Conservation (phyloP, 2,113 vertebrate genomes). For the Actenoides hombroni region DNA sequence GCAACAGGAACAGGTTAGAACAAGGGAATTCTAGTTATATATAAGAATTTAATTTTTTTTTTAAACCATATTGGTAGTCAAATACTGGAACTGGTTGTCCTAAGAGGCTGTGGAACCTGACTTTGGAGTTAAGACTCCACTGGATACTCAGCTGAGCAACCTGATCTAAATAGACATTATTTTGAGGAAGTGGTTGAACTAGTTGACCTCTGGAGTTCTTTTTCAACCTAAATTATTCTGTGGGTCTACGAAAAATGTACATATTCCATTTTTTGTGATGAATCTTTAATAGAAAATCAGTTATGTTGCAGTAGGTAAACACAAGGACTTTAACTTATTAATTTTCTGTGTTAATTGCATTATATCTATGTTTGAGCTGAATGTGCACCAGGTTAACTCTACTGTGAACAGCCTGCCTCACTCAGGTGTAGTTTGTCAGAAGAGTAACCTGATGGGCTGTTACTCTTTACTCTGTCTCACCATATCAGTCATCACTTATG, state of each 20-base stretch:
- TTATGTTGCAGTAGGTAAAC: background rate
- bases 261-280: background rate
- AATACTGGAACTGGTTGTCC: background rate
- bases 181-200: background rate
- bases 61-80: no score
- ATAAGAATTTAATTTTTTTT: background rate
- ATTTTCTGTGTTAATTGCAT: background rate
- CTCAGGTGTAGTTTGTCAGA: background rate
- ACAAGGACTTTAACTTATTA: background rate
- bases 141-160: background rate
- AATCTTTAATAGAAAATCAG: background rate
- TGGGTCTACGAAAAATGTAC: background rate
- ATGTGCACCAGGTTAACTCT: rapidly evolving
- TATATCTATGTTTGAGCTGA: background rate
- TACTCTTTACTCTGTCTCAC: rapidly evolving
- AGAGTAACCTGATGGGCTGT: background rate
- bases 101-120: background rate
- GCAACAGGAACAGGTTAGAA: background rate
- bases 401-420: background rate
- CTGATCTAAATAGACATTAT: rapidly evolving
- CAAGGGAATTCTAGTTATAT: background rate
- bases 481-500: rapidly evolving
- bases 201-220: background rate
- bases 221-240: background rate
- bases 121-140: background rate